Conservation (phyloP, 2,113 vertebrate species). For the Tragelaphus buxtoni region DNA sequence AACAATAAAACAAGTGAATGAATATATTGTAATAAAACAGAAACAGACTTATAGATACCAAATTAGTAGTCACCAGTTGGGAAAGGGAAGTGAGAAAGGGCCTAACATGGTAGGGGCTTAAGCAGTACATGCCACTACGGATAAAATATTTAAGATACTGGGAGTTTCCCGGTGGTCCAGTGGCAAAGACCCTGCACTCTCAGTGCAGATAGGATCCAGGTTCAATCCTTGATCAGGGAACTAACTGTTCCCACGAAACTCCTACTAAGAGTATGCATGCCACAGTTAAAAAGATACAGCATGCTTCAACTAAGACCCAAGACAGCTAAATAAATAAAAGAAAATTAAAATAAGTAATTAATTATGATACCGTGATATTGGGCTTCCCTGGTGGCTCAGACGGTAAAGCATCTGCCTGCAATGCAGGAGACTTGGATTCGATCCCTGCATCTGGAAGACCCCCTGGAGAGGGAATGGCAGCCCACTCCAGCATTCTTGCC, state of each 20-base stretch:
- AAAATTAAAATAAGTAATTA: background rate
- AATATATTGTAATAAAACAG: background rate
- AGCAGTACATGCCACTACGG: background rate
- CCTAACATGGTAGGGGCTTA: background rate
- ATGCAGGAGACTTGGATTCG: background rate
- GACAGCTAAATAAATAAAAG: background rate
- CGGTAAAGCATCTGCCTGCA: background rate
- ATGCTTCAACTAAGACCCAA: background rate
- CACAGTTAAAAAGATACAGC: background rate
- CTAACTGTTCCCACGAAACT: background rate
- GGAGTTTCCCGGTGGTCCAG: background rate
- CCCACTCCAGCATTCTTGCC: background rate
- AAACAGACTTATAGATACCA: background rate
- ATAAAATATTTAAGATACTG: background rate
- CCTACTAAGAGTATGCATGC: background rate
- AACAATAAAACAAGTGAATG: background rate
- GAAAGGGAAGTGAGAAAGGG: background rate
- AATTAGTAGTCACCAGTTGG: background rate
- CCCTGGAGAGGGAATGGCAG: background rate
- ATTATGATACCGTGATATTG: background rate
- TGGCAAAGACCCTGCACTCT: background rate
- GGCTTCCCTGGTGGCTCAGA: background rate
- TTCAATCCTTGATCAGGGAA: background rate
- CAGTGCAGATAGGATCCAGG: background rate
- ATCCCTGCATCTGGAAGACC: background rate